Evolutionary conservation across 2,888 invertebrate genomes (phyloP).

Genomic region (Eristalis arbustorum): DNA sequence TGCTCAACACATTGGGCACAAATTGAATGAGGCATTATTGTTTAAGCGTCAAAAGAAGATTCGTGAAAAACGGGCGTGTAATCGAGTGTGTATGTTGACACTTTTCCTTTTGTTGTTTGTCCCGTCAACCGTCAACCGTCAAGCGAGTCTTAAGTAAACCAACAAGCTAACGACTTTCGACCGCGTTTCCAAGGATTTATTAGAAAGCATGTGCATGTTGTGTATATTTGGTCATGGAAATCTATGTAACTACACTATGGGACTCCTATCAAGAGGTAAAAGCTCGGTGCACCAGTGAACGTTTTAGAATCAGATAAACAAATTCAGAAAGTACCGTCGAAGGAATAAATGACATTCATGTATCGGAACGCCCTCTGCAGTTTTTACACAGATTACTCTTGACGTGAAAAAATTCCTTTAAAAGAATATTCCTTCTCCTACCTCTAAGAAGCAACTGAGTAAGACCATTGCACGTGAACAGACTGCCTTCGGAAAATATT

Average conservation of each 20-base stretch:
- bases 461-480: background rate
- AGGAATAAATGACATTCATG: too few relatives aligned
- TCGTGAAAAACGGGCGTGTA: background rate
- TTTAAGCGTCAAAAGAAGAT: conserved; percentile 4
- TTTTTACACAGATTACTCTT: too few relatives aligned
- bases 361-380: too few relatives aligned
- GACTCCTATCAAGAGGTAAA: too few relatives aligned
- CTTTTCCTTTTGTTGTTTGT: background rate
- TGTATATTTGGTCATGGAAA: background rate
- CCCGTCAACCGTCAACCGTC: background rate
- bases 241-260: background rate
- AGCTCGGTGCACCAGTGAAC: too few relatives aligned
- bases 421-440: too few relatives aligned
- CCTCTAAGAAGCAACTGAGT: too few relatives aligned
- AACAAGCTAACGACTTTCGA: background rate
- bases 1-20: conserved; percentile 21
- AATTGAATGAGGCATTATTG: conserved; percentile 35
- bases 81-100: conserved; percentile 1
- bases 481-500: background rate
- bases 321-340: too few relatives aligned
- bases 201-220: background rate
- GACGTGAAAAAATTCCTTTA: too few relatives aligned
- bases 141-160: background rate
- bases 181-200: background rate
- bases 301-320: too few relatives aligned